Percentiles rank a stretch among this genome's conserved stretches.
These are phyloP conservation scores for Gila orcuttii DNA, from an alignment of 2,113 vertebrate species.

Conservation along the genomic window DNA sequence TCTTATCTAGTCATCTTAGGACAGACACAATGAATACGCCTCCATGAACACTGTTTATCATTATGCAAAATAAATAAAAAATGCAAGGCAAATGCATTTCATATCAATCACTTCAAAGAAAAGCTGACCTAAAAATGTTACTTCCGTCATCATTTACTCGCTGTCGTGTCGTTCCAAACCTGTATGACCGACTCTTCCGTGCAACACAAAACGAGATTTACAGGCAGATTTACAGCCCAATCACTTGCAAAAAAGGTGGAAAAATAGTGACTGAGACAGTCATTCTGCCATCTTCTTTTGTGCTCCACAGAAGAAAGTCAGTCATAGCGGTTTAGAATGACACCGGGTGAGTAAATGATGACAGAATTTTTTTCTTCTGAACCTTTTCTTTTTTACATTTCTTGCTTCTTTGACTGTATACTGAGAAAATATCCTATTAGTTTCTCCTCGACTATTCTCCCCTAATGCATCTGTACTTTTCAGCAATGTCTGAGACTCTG, in stretches of 20 bases:
- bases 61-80: slow-evolving; percentile 4
- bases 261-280: neutral
- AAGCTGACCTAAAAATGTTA: slow-evolving; percentile 8
- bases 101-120: neutral
- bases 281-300: neutral
- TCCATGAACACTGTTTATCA: neutral
- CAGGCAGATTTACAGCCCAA: neutral
- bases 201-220: neutral
- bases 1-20: slow-evolving; percentile 19
- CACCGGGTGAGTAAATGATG: neutral
- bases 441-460: neutral
- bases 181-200: neutral
- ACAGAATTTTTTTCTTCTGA: no score
- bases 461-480: neutral
- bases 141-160: neutral
- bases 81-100: neutral
- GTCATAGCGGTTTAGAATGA: neutral
- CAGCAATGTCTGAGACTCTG: neutral
- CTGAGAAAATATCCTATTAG: neutral
- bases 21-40: slow-evolving; percentile 5
- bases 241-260: neutral
- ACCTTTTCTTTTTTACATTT: neutral
- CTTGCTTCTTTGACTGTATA: neutral
- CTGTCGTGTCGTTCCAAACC: neutral
- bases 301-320: neutral